These are phyloP conservation scores for Falco concolor DNA, from an alignment of 2,797 vertebrate genomes.

Conservation along the genomic window DNA sequence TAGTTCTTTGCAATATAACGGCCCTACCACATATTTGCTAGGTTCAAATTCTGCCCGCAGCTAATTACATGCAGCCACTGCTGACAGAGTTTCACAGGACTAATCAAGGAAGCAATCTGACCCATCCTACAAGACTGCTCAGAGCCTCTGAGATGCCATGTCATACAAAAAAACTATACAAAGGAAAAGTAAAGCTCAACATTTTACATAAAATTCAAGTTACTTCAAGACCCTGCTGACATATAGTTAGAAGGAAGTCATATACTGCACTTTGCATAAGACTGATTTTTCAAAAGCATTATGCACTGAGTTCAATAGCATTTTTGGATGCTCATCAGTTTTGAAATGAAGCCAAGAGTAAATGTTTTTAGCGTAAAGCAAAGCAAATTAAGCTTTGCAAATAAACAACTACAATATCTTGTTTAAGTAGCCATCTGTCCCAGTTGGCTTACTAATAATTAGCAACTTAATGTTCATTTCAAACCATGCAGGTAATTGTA, in stretches of 20 bases:
- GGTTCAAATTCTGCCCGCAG: not conserved
- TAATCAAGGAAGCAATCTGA: not conserved
- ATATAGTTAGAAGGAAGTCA: not conserved
- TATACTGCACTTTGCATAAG: not conserved
- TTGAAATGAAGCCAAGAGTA: slow-evolving; percentile 1
- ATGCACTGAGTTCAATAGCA: not conserved
- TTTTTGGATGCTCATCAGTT: not conserved
- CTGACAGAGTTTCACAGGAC: not conserved
- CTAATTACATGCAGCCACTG: not conserved
- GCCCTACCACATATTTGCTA: not conserved
- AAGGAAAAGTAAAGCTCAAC: not conserved
- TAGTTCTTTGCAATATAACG: not conserved
- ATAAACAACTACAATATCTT: not conserved
- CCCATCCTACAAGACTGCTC: not conserved
- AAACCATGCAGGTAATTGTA: slow-evolving; percentile 4
- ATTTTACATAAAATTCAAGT: not conserved
- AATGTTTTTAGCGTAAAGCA: slow-evolving; percentile 15
- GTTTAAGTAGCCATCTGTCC: not conserved
- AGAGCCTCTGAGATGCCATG: not conserved
- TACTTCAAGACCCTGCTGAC: not conserved
- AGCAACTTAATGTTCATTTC: not conserved
- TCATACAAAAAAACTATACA: not conserved
- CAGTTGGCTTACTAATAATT: not conserved
- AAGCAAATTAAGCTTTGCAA: slow-evolving; percentile 20
- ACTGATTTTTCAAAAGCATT: not conserved